A percentile compares a stretch with the other conserved stretches of the same genome.
Evolutionary conservation across 2,113 vertebrate species (phyloP).

Genomic region (Clarias magur): DNA sequence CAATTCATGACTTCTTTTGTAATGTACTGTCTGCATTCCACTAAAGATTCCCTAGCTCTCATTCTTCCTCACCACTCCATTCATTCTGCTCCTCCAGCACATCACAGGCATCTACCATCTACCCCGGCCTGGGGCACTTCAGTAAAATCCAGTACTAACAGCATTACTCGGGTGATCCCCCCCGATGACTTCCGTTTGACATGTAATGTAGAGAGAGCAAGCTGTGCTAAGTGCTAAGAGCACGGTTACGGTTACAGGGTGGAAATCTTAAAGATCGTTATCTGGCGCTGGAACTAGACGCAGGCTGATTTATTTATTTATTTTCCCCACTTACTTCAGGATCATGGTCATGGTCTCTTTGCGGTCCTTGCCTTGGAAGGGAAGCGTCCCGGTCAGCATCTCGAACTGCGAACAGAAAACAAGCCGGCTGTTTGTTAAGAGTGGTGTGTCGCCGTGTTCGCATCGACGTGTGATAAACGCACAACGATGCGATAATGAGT

Average conservation of each 20-base stretch:
- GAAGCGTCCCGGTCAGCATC: conserved; percentile 84
- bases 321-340: conserved; percentile 77
- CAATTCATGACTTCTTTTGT: neutral
- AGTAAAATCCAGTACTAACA: neutral
- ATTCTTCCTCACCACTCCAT: neutral
- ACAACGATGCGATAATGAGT: neutral
- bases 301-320: neutral
- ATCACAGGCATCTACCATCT: conserved; percentile 17
- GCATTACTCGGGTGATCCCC: conserved; percentile 25
- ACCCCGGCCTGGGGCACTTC: conserved; percentile 2
- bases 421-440: neutral
- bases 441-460: neutral
- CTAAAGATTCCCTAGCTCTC: neutral
- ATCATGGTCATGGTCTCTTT: conserved; percentile 90
- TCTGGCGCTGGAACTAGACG: neutral
- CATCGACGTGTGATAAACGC: neutral
- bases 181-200: neutral
- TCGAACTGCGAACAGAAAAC: conserved; percentile 75
- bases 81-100: conserved; percentile 5
- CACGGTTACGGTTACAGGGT: too few relatives aligned
- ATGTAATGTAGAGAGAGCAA: neutral
- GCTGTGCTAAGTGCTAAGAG: too few relatives aligned
- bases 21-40: neutral
- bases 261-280: neutral
- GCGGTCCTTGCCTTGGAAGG: conserved; percentile 87